Percentiles rank a stretch among this genome's conserved stretches.
These are phyloP conservation scores for Willisornis vidua DNA, from an alignment of 2,113 vertebrate species.

Conservation along the genomic window DNA sequence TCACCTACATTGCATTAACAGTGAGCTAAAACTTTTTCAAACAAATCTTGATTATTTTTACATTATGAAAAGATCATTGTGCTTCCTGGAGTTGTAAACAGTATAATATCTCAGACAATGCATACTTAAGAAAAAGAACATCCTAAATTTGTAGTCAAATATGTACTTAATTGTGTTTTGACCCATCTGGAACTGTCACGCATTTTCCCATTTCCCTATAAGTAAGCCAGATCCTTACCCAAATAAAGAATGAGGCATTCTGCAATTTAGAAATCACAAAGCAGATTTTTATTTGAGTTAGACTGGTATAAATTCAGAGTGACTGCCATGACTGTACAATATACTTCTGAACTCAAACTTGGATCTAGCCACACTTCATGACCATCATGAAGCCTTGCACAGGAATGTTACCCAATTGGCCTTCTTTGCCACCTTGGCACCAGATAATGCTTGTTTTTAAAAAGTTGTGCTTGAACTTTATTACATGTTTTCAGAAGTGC, in stretches of 20 bases:
- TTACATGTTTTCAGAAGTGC: accelerated
- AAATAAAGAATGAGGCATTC: background rate
- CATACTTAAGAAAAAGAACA: background rate
- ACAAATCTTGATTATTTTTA: background rate
- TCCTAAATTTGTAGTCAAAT: background rate
- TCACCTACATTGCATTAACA: background rate
- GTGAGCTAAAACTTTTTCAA: background rate
- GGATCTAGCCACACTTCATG: background rate
- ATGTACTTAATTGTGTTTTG: background rate
- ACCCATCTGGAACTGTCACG: background rate
- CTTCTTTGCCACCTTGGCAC: no score
- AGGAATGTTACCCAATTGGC: background rate
- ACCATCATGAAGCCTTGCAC: background rate
- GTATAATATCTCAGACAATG: background rate
- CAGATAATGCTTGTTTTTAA: accelerated
- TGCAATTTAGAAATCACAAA: background rate
- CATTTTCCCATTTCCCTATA: background rate
- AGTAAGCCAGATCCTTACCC: background rate
- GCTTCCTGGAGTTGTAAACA: background rate
- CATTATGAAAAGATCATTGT: background rate
- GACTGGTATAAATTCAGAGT: background rate
- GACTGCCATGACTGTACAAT: background rate
- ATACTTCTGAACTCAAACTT: background rate
- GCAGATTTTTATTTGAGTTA: background rate
- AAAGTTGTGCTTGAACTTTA: no score